These are phyloP conservation scores for Apeira syringaria DNA, from an alignment of 2,888 invertebrate genomes.

Conservation along the genomic window DNA sequence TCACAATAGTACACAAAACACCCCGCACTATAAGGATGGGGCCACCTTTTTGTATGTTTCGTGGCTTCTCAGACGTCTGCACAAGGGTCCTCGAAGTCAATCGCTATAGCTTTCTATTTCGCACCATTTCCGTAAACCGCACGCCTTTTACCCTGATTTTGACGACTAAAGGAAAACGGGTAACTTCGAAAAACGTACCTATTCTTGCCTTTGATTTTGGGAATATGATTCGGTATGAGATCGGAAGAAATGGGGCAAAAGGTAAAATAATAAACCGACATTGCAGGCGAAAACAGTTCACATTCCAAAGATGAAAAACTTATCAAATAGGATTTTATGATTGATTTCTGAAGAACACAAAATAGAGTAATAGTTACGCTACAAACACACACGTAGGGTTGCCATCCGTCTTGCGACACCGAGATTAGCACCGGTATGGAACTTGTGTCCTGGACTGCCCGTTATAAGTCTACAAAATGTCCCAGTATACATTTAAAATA, in stretches of 20 bases:
- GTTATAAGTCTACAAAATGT: too few relatives aligned
- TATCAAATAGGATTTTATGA: not conserved
- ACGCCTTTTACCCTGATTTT: slow-evolving; percentile 42
- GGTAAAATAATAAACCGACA: slow-evolving; percentile 4
- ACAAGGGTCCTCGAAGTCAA: slow-evolving; percentile 44
- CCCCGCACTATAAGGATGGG: slow-evolving; percentile 33
- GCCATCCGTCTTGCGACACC: too few relatives aligned
- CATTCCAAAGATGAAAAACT: not conserved
- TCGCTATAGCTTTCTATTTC: slow-evolving; percentile 37
- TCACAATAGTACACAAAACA: slow-evolving; percentile 27
- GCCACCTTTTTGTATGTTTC: slow-evolving; percentile 38
- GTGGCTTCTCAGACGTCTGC: slow-evolving; percentile 38
- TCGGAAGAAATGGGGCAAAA: slow-evolving; percentile 12
- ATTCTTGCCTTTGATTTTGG: slow-evolving; percentile 31
- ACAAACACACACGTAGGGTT: too few relatives aligned
- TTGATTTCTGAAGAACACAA: not conserved
- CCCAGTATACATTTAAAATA: too few relatives aligned
- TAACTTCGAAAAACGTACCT: slow-evolving; percentile 25
- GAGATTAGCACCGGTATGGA: too few relatives aligned
- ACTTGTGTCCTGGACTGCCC: too few relatives aligned
- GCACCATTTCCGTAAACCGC: slow-evolving; percentile 33
- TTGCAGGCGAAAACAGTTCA: not conserved
- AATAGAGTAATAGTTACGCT: not conserved
- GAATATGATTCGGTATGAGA: slow-evolving; percentile 28
- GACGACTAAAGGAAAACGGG: slow-evolving; percentile 34